Base-by-base conservation (phyloP, 2,113 vertebrate species). In the Malurus alboscapulatus region DNA sequence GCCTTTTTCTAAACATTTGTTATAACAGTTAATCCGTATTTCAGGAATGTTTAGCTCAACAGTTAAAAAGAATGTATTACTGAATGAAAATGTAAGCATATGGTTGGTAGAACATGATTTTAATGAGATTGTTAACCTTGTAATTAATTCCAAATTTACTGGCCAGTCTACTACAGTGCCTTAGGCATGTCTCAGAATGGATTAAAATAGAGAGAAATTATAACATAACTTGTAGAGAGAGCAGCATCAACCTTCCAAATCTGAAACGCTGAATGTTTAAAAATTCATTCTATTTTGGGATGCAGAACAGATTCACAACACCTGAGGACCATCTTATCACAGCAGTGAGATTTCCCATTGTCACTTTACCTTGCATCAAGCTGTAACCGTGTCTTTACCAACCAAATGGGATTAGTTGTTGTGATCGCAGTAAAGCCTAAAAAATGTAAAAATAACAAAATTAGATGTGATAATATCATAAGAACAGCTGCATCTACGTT, bases 401-500 rank as follows among this genome's bases (percentile, higher is more conserved):
- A 98, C 99, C 99, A 99, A 98, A 99, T 99, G 84, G 99, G 99
- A 97, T 99, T 99, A 97, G 99, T 99, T 45, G 98, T 98, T 61
- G 99, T 99, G 96, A 99, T 99, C 14, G 99, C 99, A 50, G 99
- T 99, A 97, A 99, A 99, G 96, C 99, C 99, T 99, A 98, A 91
- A 98, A 98, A 78, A 97, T 59, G 95, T 84, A 95, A 97, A 96
- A 96, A 95, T 48, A 96, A 71, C 48, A 48, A 93, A 96, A 94
- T 97, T 95, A 98, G 94, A 87, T 65, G 83, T 93, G 75, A 95
- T 65, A 96, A 77, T 62, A 91, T 42, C 57, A 62, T 54, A 87
- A 83, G 61, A 94, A 75, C 47, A 87, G 30, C 72, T 16, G 78
- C 25, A 83, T 80, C 75, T 90, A 96, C 94, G 62, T 69, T 66